Evolutionary conservation across 2,797 vertebrate genomes (phyloP), one percentile per base, ranked within the genome.

Genomic region (Alcedo atthis): DNA sequence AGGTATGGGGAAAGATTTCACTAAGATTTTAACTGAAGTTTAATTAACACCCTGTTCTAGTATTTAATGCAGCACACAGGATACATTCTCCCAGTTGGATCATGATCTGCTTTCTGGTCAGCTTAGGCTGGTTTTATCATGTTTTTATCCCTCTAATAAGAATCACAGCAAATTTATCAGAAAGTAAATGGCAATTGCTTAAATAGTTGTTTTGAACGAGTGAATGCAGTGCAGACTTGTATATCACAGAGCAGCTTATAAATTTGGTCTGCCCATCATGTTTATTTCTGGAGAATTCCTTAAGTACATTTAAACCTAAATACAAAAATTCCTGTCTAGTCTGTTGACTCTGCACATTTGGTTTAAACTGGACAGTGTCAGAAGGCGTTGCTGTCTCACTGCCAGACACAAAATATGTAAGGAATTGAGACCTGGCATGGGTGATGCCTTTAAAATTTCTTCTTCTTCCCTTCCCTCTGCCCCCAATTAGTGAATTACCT

Each of bases 401-500:
- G 90, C 92, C 93, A 94, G 92, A 67, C 67, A 46, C 30, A 89
- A 94, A 90, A 45, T 75, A 92, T 71, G 89, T 53, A n/a, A 91
- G 76, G 85, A 89, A 87, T 90, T 91, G 78, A 3, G 16, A 88
- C 75, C 95, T 95, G 90, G 79, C 57, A 57, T 49, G 55, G 28
- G 3, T 66, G 40, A 67, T 94, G 8, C 24, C 42, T 81, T 62
- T 80, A 89, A 61, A 18, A 12, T 73, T 43, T 80, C 89, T 91
- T 16, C 89, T 95, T 92, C n/a, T 8, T 86, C 18, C 21, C 32
- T 4, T 86, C 26, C 9, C 33, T 85, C 24, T 92, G 49, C 58
- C 81, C 54, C 67, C 58, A 71, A 61, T 85, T 81, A 98, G 98
- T 93, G 98, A 98, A 45, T 93, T 98, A 61, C 99, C 99, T 2